These are phyloP conservation scores for Cylindroiulus punctatus DNA, from an alignment of 2,888 invertebrate genomes.

Conservation along the genomic window DNA sequence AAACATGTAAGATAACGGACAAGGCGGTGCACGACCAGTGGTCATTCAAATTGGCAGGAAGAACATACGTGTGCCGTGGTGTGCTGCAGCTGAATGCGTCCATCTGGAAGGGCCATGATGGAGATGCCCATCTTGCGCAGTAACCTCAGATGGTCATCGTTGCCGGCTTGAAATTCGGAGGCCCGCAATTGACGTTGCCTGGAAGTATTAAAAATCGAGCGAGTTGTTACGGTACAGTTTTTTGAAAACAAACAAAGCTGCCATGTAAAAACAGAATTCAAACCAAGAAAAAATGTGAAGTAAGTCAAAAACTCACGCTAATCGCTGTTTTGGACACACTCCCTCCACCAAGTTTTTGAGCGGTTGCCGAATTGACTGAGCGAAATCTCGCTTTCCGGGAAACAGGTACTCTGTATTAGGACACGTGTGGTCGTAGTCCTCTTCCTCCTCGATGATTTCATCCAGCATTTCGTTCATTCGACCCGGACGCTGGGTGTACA, in stretches of 20 bases:
- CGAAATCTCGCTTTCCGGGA: constrained; percentile 69
- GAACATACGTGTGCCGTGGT: constrained; percentile 78
- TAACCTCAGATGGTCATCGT: constrained; percentile 86
- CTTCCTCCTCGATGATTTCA: constrained; percentile 63
- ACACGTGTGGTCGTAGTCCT: constrained; percentile 73
- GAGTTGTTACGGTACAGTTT: neutral
- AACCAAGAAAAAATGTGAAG: too few species aligned
- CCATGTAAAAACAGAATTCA: neutral
- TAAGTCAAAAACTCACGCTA: constrained; percentile 57
- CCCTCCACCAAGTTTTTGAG: constrained; percentile 86
- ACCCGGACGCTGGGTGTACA: constrained; percentile 51
- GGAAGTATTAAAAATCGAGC: neutral
- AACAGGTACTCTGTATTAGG: constrained; percentile 85
- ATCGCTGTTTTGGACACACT: constrained; percentile 74
- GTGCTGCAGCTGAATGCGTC: constrained; percentile 90
- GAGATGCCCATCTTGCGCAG: constrained; percentile 95
- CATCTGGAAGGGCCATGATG: constrained; percentile 86
- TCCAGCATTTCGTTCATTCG: constrained; percentile 56
- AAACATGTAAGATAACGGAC: too few species aligned
- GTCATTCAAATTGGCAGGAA: neutral
- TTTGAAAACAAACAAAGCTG: neutral
- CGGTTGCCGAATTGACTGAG: constrained; percentile 82
- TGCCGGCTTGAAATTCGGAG: constrained; percentile 74
- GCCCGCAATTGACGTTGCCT: constrained; percentile 63
- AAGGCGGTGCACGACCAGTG: neutral